A percentile compares a stretch with the other conserved stretches of the same genome.
Conservation (phyloP, 2,113 vertebrate species). For the Stegostoma tigrinum region DNA sequence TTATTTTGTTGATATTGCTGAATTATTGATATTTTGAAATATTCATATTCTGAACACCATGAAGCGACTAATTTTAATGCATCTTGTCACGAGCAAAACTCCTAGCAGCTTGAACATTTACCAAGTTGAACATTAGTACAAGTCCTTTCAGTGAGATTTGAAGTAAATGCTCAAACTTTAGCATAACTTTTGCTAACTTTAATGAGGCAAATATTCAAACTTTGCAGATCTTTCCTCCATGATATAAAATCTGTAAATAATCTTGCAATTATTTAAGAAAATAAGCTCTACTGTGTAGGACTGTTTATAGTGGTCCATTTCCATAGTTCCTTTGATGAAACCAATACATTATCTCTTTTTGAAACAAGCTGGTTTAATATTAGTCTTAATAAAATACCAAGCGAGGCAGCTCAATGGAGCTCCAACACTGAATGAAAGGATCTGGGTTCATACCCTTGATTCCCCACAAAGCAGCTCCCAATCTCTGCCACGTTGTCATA, state of each 20-base stretch:
- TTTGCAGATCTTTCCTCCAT: background rate
- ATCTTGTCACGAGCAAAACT: background rate
- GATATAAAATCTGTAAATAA: background rate
- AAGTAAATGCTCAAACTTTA: background rate
- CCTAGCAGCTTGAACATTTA: background rate
- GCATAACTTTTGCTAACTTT: too few species aligned
- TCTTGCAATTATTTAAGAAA: background rate
- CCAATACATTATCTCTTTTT: background rate
- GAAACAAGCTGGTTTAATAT: background rate
- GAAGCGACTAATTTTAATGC: background rate
- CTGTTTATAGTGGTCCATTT: background rate
- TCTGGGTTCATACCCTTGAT: background rate
- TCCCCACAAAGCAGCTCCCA: background rate
- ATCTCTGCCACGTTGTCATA: constrained; percentile 1
- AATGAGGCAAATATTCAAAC: background rate
- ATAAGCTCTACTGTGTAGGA: background rate
- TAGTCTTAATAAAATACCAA: background rate
- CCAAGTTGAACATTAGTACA: background rate
- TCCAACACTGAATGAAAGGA: constrained; percentile 20
- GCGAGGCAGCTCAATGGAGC: background rate
- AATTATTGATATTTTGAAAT: too few species aligned
- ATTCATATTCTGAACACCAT: background rate
- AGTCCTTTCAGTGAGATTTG: background rate
- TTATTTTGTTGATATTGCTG: background rate
- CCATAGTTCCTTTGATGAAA: background rate